phyloP scores from a whole-genome alignment of 2,797 vertebrate species.

The Anguilla megastoma region DNA sequence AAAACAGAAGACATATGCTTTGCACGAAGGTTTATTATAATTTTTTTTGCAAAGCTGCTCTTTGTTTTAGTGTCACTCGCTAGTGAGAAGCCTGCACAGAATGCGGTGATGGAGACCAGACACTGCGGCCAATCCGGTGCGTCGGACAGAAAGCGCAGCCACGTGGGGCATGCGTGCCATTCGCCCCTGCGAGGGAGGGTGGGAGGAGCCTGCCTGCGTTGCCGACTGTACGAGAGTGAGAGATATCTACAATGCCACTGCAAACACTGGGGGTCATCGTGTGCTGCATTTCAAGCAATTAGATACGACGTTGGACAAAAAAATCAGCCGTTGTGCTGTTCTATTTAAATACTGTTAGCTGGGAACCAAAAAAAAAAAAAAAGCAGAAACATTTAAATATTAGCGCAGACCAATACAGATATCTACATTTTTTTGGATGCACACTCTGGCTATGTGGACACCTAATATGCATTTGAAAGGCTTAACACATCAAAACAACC shows the following conservation, averaged over 20 bases:
- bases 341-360: constrained; percentile 55
- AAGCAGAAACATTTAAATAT: constrained; percentile 46
- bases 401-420: constrained; percentile 74
- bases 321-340: constrained; percentile 46
- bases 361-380: neutral
- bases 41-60: constrained; percentile 85
- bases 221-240: constrained; percentile 59
- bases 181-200: constrained; percentile 39
- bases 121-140: constrained; percentile 72
- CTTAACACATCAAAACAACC: constrained; percentile 42
- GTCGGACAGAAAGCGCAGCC: constrained; percentile 63
- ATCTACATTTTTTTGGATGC: constrained; percentile 65
- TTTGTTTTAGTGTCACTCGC: constrained; percentile 67
- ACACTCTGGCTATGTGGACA: constrained; percentile 67
- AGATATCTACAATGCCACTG: constrained; percentile 33
- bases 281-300: constrained; percentile 53
- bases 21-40: constrained; percentile 77
- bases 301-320: constrained; percentile 44
- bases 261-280: constrained; percentile 36
- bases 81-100: constrained; percentile 70
- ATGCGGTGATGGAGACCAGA: constrained; percentile 66
- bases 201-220: constrained; percentile 52
- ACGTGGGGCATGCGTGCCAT: constrained; percentile 50
- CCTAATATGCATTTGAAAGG: constrained; percentile 60
- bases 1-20: constrained; percentile 66